A percentile compares a stretch with the other conserved stretches of the same genome.
Conservation (phyloP, 2,888 invertebrate genomes). For the Archaeoteleia sp. region DNA sequence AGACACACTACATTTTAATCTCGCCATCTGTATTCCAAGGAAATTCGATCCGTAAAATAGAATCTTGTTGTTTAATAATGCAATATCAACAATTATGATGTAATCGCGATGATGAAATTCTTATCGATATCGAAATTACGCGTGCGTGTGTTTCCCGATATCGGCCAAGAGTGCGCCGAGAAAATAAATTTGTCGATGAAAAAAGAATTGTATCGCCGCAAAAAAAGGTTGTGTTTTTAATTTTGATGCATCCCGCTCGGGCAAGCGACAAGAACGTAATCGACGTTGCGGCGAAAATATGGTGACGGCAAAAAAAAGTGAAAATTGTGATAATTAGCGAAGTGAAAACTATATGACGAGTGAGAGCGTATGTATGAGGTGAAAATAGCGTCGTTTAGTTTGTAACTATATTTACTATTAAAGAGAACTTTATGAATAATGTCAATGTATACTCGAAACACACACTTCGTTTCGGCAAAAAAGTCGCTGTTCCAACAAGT, state of each 20-base stretch:
- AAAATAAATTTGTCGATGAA: too few relatives aligned
- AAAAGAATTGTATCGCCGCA: too few relatives aligned
- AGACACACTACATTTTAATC: too few relatives aligned
- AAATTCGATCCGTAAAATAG: too few relatives aligned
- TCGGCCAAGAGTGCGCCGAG: neutral
- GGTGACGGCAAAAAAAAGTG: slow-evolving; percentile 56
- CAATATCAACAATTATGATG: too few relatives aligned
- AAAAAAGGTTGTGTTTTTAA: too few relatives aligned
- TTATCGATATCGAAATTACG: neutral
- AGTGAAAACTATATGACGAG: slow-evolving; percentile 61
- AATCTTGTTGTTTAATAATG: too few relatives aligned
- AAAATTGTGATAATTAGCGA: slow-evolving; percentile 70
- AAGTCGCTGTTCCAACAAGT: neutral
- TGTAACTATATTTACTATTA: slow-evolving; percentile 10
- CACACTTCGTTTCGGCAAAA: slow-evolving; percentile 10
- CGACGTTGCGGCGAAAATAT: slow-evolving; percentile 33
- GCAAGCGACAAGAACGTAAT: too few relatives aligned
- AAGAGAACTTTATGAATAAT: slow-evolving; percentile 11
- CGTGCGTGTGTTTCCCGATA: neutral
- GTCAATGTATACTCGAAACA: slow-evolving; percentile 10
- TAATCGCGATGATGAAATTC: neutral
- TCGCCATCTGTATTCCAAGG: too few relatives aligned
- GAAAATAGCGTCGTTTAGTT: slow-evolving; percentile 20
- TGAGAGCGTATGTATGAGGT: slow-evolving; percentile 34
- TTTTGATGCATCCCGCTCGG: neutral